Base-by-base conservation (phyloP, 2,797 vertebrate genomes). In the Lutjanus argentimaculatus region DNA sequence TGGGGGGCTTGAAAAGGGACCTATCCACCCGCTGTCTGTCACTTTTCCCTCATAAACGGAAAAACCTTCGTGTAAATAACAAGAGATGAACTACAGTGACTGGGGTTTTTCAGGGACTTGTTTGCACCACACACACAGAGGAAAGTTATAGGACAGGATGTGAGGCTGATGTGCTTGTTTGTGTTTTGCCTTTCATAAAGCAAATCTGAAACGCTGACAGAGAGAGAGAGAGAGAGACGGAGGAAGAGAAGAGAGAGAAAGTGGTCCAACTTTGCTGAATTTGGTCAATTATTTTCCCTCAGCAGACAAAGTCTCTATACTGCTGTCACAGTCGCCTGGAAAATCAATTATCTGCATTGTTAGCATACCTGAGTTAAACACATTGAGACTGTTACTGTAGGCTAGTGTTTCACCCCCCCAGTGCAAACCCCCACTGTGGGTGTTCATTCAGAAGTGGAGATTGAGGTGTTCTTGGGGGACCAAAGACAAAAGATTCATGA, bases 111-210 rank as follows among this genome's bases (percentile, higher is more conserved):
- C 53, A 79, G 82, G 69, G 80, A 72, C 71, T 77, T 77, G 19
- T 81, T 91, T 84, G 70, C 86, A 74, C 46, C 77, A 78, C 82
- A 82, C 86, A 36, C 30, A 87, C 80, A 80, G 84, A 87, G 90
- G 92, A 84, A 92, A 94, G 90, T 95, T 94, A 94, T 90, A 94
- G 91, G 80, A 89, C 88, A 92, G 88, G 88, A 91, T 78, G 88
- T 79, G 80, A 84, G 74, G 71, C 77, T 79, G 79, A 77, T 72
- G 57, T 61, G 63, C 59, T 36, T 79, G 79, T 80, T 87, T 86
- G 73, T 36, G 51, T 88, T 79, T 80, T 72, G 73, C 57, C 56
- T 74, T 87, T 80, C 43, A 49, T 55, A 9, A 80, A 71, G 78
- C 73, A 83, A 76, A 72, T 71, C 63, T 67, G 59, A 83, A 83